Evolutionary conservation across 2,113 vertebrate genomes (phyloP), one percentile per base, ranked within the genome.

Genomic region (Herpetotheres cachinnans): DNA sequence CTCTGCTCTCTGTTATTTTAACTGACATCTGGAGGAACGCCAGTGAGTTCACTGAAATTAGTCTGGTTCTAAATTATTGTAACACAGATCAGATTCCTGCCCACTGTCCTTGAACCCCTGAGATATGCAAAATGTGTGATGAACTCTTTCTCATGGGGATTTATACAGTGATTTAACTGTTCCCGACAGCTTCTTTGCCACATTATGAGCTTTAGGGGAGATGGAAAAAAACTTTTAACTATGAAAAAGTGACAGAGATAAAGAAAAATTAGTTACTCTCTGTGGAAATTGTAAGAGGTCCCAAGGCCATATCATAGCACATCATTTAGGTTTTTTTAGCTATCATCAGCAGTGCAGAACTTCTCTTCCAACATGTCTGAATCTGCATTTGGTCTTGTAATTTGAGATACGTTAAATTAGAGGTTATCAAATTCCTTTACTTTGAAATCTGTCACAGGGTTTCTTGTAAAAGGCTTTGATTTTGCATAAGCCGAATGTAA

Each of bases 121-220:
- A 84, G 85, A 83, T 97, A 97, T 71, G 69, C 85, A 96, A 97
- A 96, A 85, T 66, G 70, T 83, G 86, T 55, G 61, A 95, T 87
- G 50, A 62, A 90, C 80, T 89, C 94, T 95, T 93, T 94, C 91
- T 97, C 42, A 3, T 92, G 47, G 49, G 86, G 84, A 95, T 93
- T 96, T 97, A 86, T 65, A 84, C 94, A 93, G 67, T 91, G 91
- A 96, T 95, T 86, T 94, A 94, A 97, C 95, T 96, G 71, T 63
- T 97, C 80, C 71, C 0, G 7, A 95, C 89, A 93, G 79, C 78
- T 91, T 95, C 80, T 67, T 97, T 79, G 92, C 85, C 67, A 90
- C 56, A 74, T 96, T 72, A 96, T 93, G 84, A 83, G 89, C 85
- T 96, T 90, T 94, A 70, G 11, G 49, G 32, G 15, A 52, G 55